phyloP scores from a whole-genome alignment of 2,113 vertebrate genomes.

The Lutjanus erythropterus region DNA sequence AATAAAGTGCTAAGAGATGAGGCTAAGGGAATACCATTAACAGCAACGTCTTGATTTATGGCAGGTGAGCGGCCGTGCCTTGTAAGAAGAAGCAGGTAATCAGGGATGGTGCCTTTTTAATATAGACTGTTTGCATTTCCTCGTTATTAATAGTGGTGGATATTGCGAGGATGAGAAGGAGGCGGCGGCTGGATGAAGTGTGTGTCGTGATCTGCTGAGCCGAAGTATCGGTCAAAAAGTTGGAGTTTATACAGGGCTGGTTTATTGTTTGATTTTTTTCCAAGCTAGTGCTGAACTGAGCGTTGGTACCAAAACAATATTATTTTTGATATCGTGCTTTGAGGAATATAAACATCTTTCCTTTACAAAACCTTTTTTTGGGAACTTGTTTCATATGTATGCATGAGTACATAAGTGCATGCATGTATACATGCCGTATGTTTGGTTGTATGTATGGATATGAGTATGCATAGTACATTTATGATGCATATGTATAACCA shows the following conservation, averaged over 20 bases:
- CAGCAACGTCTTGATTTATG: constrained; percentile 75
- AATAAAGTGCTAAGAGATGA: constrained; percentile 71
- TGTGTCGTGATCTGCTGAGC: constrained; percentile 11
- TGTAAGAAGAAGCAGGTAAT: constrained; percentile 75
- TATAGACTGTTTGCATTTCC: constrained; percentile 69
- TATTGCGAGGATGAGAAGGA: constrained; percentile 39
- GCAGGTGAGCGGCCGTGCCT: constrained; percentile 71
- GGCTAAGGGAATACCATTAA: constrained; percentile 69
- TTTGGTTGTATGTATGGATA: too few relatives aligned
- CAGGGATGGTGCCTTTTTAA: constrained; percentile 70
- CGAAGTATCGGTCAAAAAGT: background rate
- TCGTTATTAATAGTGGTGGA: constrained; percentile 63
- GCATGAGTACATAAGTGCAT: too few relatives aligned
- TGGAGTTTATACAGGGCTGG: background rate
- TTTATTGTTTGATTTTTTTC: background rate
- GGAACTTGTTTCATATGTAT: too few relatives aligned
- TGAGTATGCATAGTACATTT: too few relatives aligned
- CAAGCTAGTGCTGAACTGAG: background rate
- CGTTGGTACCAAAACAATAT: background rate
- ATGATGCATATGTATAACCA: too few relatives aligned
- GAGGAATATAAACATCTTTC: too few relatives aligned
- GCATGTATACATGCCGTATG: too few relatives aligned
- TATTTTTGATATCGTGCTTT: background rate
- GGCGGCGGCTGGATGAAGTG: constrained; percentile 14
- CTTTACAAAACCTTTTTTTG: too few relatives aligned